phyloP scores from a whole-genome alignment of 2,888 invertebrate species.

The Tridacna crocea region DNA sequence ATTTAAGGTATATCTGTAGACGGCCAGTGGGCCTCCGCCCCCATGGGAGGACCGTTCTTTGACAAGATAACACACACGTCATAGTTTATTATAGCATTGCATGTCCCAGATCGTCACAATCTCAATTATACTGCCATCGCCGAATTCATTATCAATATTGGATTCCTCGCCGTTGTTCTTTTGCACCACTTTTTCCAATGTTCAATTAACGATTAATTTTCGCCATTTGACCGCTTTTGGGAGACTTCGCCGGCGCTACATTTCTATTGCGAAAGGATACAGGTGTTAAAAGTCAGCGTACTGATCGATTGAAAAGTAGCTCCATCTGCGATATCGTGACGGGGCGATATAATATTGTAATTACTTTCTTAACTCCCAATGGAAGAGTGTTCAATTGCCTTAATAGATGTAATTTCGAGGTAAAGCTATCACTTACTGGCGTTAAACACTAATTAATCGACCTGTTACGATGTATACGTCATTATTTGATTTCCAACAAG shows the following conservation, averaged over 20 bases:
- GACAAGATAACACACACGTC: slow-evolving; percentile 28
- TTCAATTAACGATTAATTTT: slow-evolving; percentile 63
- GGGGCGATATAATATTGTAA: slow-evolving; percentile 62
- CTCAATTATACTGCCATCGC: slow-evolving; percentile 38
- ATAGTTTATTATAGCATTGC: slow-evolving; percentile 51
- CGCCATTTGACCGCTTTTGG: slow-evolving; percentile 45
- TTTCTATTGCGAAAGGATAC: slow-evolving; percentile 37
- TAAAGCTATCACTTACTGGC: slow-evolving; percentile 62
- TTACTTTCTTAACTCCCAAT: slow-evolving; percentile 63
- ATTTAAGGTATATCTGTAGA: slow-evolving; percentile 54
- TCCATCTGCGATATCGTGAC: slow-evolving; percentile 60
- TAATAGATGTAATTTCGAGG: slow-evolving; percentile 64
- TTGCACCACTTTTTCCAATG: slow-evolving; percentile 60
- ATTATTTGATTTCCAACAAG: slow-evolving; percentile 50
- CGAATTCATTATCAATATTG: slow-evolving; percentile 59
- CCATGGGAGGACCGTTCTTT: slow-evolving; percentile 25
- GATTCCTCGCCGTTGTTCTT: slow-evolving; percentile 50
- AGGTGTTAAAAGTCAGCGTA: slow-evolving; percentile 58
- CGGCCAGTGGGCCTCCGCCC: slow-evolving; percentile 37
- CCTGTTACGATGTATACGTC: slow-evolving; percentile 28
- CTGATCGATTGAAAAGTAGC: slow-evolving; percentile 58
- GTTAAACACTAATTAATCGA: slow-evolving; percentile 65
- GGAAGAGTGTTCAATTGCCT: slow-evolving; percentile 59
- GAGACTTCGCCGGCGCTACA: slow-evolving; percentile 30
- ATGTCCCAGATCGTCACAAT: slow-evolving; percentile 27